Conservation (phyloP, 2,113 vertebrate species). For the Centropus unirufus region DNA sequence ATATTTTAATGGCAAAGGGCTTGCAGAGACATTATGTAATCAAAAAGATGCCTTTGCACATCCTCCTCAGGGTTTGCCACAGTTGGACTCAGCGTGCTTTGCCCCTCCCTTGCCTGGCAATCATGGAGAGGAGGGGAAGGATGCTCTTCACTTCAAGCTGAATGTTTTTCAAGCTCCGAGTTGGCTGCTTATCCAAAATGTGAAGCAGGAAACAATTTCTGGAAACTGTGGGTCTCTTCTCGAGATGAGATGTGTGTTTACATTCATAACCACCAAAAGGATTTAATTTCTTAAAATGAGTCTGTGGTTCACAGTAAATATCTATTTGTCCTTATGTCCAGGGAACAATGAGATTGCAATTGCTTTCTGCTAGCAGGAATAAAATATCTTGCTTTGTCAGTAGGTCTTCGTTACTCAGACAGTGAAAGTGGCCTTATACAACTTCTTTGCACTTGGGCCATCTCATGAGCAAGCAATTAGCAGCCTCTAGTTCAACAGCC, state of each 20-base stretch:
- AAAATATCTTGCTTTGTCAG: constrained; percentile 4
- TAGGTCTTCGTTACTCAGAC: background rate
- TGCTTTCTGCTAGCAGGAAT: constrained; percentile 43
- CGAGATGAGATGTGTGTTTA: background rate
- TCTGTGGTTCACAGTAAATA: background rate
- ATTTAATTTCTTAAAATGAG: constrained; percentile 21
- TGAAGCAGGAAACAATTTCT: background rate
- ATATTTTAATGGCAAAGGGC: constrained; percentile 63
- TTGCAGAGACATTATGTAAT: constrained; percentile 57
- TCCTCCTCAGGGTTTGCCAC: background rate
- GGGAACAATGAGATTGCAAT: constrained; percentile 23
- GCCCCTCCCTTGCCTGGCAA: background rate
- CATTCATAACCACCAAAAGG: background rate
- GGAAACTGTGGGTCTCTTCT: background rate
- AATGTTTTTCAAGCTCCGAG: background rate
- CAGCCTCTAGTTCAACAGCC: background rate
- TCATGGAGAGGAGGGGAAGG: background rate
- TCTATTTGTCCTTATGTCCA: constrained; percentile 10
- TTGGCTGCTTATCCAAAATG: background rate
- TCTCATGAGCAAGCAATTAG: background rate
- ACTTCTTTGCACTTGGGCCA: constrained; percentile 22
- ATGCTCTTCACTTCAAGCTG: background rate
- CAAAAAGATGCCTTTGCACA: constrained; percentile 36
- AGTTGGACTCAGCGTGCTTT: background rate
- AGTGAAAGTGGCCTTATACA: background rate